Evolutionary conservation across 2,888 invertebrate species (phyloP).

Genomic region (Adela reaumurella): DNA sequence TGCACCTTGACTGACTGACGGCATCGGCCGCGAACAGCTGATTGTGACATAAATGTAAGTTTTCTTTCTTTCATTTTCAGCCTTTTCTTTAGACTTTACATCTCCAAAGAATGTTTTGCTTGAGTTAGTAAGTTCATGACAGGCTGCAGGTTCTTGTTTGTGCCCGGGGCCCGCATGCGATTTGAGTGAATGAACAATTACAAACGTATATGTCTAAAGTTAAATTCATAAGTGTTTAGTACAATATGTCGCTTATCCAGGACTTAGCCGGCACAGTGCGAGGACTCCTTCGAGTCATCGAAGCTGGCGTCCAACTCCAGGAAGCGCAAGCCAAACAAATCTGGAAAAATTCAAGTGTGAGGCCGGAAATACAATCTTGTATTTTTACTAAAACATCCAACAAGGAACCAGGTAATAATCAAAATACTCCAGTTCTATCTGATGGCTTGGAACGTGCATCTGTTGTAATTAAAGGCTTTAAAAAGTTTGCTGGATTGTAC

Average conservation of each 20-base stretch:
- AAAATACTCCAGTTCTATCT: slow-evolving; percentile 36
- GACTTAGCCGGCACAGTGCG: slow-evolving; percentile 66
- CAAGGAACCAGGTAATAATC: slow-evolving; percentile 24
- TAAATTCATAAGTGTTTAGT: too few species aligned
- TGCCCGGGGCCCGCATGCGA: too few species aligned
- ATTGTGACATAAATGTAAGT: too few species aligned
- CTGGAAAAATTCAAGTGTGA: slow-evolving; percentile 70
- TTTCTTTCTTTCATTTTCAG: too few species aligned
- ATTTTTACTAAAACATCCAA: slow-evolving; percentile 27
- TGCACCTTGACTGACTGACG: too few species aligned
- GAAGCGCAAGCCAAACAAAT: slow-evolving; percentile 56
- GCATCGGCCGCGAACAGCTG: too few species aligned
- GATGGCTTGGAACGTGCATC: slow-evolving; percentile 61
- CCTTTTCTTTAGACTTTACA: too few species aligned
- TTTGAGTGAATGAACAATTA: too few species aligned
- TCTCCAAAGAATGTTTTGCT: too few species aligned
- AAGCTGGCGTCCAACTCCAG: slow-evolving; percentile 64
- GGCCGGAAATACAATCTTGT: slow-evolving; percentile 32
- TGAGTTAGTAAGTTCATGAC: too few species aligned
- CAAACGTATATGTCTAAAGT: too few species aligned
- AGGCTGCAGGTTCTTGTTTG: too few species aligned
- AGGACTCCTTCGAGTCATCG: slow-evolving; percentile 65
- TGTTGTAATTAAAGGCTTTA: slow-evolving; percentile 69
- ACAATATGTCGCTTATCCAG: slow-evolving; percentile 53
- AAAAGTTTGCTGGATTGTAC: slow-evolving; percentile 50